Evolutionary conservation across 2,888 invertebrate species (phyloP), one percentile per base, ranked within the genome.

Genomic region (Leptinotarsa haldemani): DNA sequence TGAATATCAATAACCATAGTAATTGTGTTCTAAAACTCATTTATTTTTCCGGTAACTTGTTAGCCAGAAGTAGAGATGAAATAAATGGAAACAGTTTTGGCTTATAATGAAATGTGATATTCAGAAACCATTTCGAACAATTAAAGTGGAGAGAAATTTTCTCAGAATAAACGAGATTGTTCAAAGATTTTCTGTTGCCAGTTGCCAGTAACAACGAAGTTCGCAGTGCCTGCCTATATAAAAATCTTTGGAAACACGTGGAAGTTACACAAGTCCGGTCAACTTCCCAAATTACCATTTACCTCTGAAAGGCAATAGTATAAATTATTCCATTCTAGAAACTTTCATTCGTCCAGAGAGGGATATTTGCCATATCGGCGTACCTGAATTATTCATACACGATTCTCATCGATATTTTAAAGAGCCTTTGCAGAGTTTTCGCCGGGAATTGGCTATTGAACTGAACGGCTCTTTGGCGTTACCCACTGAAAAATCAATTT

Each of bases 311-410:
- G 61, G 61, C 61, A n/a, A 16, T 9, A 61, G 30, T n/a, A 40
- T 4, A 40, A 61, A 61, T 61, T 61, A 30, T 40, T 4, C 61
- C 64, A n/a, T 64, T 64, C 20, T 48, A 16, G 66, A 52, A 66
- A 66, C 20, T 66, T 52, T n/a, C 48, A 66, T 25, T 52, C 66
- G 52, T 16, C 66, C 50, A 52, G 22, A 66, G 52, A 7, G 66
- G 66, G 47, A 52, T 66, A 66, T 66, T 66, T 50, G 25, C 25
- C 50, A 48, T 47, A 25, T 25, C 48, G 22, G 20, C 18, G 50
- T 15, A 61, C 40, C 61, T 61, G 61, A 61, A 61, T 61, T 61
- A 61, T 61, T 61, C 61, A 61, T 30, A 61, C 30, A 30, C 61
- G 40, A 61, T 61, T 40, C 61, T 12, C 61, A 16, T 61, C 61